A percentile compares a stretch with the other conserved stretches of the same genome.
phyloP scores from a whole-genome alignment of 2,888 invertebrate species.

The Tryphoninae sp. region DNA sequence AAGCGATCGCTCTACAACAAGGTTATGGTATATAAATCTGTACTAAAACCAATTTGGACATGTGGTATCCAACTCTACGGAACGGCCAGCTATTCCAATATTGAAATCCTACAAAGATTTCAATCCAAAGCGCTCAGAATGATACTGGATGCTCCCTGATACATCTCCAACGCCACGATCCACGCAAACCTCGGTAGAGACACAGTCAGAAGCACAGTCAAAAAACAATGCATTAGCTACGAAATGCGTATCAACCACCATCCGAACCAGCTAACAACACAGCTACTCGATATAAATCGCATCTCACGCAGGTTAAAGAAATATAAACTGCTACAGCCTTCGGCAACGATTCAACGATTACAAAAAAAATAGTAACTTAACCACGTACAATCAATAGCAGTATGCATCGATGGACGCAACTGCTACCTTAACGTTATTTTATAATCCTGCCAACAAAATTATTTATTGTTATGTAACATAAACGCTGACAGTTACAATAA shows the following conservation, averaged over 20 bases:
- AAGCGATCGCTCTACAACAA: too few relatives aligned
- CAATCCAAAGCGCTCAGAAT: slow-evolving; percentile 38
- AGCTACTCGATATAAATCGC: slow-evolving; percentile 8
- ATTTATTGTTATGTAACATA: too few relatives aligned
- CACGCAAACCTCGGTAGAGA: neutral
- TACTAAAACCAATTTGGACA: slow-evolving; percentile 50
- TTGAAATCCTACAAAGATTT: neutral
- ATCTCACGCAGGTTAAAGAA: slow-evolving; percentile 1
- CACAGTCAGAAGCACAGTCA: slow-evolving; percentile 1
- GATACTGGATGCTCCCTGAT: slow-evolving; percentile 1
- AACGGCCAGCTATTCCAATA: slow-evolving; percentile 37
- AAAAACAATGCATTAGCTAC: slow-evolving; percentile 12
- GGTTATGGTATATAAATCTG: slow-evolving; percentile 45
- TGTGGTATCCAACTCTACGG: slow-evolving; percentile 44
- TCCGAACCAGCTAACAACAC: slow-evolving; percentile 14
- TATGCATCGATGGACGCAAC: too few relatives aligned
- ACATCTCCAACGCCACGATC: neutral
- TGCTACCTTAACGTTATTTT: too few relatives aligned
- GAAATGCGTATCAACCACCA: slow-evolving; percentile 1
- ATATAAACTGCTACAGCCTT: slow-evolving; percentile 9
- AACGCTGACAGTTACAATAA: too few relatives aligned
- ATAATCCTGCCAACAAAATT: too few relatives aligned
- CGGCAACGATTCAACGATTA: too few relatives aligned
- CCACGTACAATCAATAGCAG: too few relatives aligned
- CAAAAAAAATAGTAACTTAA: too few relatives aligned